phyloP scores from a whole-genome alignment of 2,797 vertebrate genomes.

The Phrynocephalus guinanensis region DNA sequence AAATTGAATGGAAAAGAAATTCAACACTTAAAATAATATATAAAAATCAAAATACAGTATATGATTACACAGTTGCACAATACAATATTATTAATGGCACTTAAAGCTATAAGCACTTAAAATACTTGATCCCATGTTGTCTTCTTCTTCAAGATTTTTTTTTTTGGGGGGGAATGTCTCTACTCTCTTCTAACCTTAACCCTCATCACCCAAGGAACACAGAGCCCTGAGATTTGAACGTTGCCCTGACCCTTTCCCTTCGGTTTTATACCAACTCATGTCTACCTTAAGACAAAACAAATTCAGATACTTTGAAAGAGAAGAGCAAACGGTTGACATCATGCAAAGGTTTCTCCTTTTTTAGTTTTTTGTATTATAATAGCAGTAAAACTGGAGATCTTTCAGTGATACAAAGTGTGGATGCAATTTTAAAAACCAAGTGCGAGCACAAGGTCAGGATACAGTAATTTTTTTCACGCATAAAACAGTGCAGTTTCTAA shows the following conservation, averaged over 20 bases:
- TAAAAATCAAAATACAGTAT: slow-evolving; percentile 44
- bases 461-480: slow-evolving; percentile 52
- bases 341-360: slow-evolving; percentile 76
- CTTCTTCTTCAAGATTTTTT: slow-evolving; percentile 33
- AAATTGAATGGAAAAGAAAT: slow-evolving; percentile 49
- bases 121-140: slow-evolving; percentile 65
- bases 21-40: slow-evolving; percentile 10
- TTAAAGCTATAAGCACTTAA: slow-evolving; percentile 82
- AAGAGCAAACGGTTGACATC: slow-evolving; percentile 75
- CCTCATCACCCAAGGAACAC: slow-evolving; percentile 70
- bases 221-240: slow-evolving; percentile 79
- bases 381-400: slow-evolving; percentile 65
- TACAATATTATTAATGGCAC: slow-evolving; percentile 81
- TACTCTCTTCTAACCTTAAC: slow-evolving; percentile 54
- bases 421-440: slow-evolving; percentile 52
- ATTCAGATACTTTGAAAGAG: slow-evolving; percentile 67
- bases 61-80: slow-evolving; percentile 74
- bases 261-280: slow-evolving; percentile 58
- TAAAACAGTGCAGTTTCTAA: slow-evolving; percentile 42
- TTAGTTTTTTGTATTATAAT: slow-evolving; percentile 65
- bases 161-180: slow-evolving; percentile 41
- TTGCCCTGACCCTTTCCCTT: slow-evolving; percentile 69
- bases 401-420: slow-evolving; percentile 71
- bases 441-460: slow-evolving; percentile 59
- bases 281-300: slow-evolving; percentile 58